These are phyloP conservation scores for Triplophysa yarkandensis DNA, from an alignment of 2,797 vertebrate species.

Conservation along the genomic window DNA sequence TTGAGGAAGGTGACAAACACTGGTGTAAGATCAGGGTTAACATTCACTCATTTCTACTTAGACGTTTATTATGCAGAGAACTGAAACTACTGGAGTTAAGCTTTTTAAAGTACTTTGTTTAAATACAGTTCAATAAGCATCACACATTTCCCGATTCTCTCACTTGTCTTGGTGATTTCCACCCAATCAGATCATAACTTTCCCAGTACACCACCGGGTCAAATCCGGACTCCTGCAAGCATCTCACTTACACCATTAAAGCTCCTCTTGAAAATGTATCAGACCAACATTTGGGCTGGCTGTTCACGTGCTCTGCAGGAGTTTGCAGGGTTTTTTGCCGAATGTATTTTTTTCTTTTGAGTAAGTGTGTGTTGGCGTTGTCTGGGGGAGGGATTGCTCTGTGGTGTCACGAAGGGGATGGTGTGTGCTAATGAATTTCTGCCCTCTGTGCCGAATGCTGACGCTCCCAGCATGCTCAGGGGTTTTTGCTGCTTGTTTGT, in stretches of 20 bases:
- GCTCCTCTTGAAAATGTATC: conserved; percentile 49
- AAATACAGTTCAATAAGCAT: conserved; percentile 7
- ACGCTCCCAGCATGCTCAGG: conserved; percentile 33
- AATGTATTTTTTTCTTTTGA: conserved; percentile 55
- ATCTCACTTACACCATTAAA: conserved; percentile 62
- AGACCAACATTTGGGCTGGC: conserved; percentile 23
- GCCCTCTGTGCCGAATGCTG: conserved; percentile 31
- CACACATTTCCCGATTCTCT: neutral
- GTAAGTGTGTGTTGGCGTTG: conserved; percentile 64
- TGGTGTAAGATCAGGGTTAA: neutral
- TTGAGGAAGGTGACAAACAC: conserved; percentile 24
- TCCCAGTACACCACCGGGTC: conserved; percentile 23
- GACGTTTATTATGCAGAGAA: neutral
- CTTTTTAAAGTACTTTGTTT: neutral
- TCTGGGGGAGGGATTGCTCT: conserved; percentile 40
- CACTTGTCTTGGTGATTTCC: conserved; percentile 15
- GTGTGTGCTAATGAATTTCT: conserved; percentile 33
- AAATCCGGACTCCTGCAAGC: conserved; percentile 30
- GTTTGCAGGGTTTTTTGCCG: conserved; percentile 56
- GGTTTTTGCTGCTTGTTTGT: conserved; percentile 26
- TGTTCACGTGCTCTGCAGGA: conserved; percentile 59
- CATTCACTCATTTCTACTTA: conserved; percentile 1
- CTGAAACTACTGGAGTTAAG: neutral
- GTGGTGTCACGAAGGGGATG: conserved; percentile 32
- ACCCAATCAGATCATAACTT: neutral